Evolutionary conservation across 1,140 invertebrate species (phyloP).

Genomic region (Elymnias hypermnestra): DNA sequence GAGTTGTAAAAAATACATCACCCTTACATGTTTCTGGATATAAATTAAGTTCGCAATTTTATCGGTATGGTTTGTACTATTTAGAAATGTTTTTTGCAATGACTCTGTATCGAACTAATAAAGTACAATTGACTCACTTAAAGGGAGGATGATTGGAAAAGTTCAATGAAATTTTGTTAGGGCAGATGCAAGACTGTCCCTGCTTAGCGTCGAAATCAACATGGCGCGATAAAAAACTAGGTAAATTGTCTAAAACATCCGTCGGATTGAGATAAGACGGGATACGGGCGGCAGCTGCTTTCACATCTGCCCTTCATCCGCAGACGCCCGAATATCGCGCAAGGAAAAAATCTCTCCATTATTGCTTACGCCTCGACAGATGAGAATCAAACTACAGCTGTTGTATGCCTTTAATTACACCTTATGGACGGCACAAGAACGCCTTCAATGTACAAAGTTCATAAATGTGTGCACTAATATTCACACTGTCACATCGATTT

Average conservation of each 20-base stretch:
- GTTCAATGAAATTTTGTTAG: background rate
- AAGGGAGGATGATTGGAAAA: too few species aligned
- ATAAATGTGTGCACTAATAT: too few species aligned
- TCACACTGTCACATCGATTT: too few species aligned
- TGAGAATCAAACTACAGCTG: conserved; percentile 23
- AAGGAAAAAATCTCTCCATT: conserved; percentile 28
- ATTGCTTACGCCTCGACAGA: conserved; percentile 26
- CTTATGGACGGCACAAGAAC: background rate
- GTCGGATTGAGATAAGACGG: conserved; percentile 51
- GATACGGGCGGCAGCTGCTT: conserved; percentile 50
- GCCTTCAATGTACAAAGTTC: background rate
- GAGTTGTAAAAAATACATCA: too few species aligned
- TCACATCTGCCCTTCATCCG: conserved; percentile 50
- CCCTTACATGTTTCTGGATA: too few species aligned
- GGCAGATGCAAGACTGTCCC: conserved; percentile 1
- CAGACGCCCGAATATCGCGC: conserved; percentile 20
- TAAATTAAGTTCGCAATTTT: too few species aligned
- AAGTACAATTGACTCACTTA: too few species aligned
- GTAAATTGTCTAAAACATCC: conserved; percentile 42
- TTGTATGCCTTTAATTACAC: conserved; percentile 17
- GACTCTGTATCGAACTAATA: too few species aligned
- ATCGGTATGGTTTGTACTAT: too few species aligned
- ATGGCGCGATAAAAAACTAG: conserved; percentile 26
- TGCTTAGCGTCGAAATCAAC: background rate
- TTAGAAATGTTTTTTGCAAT: too few species aligned